Percentiles rank a stretch among this genome's conserved stretches.
phyloP scores from a whole-genome alignment of 2,888 invertebrate genomes.

The Odontocolon sp. region DNA sequence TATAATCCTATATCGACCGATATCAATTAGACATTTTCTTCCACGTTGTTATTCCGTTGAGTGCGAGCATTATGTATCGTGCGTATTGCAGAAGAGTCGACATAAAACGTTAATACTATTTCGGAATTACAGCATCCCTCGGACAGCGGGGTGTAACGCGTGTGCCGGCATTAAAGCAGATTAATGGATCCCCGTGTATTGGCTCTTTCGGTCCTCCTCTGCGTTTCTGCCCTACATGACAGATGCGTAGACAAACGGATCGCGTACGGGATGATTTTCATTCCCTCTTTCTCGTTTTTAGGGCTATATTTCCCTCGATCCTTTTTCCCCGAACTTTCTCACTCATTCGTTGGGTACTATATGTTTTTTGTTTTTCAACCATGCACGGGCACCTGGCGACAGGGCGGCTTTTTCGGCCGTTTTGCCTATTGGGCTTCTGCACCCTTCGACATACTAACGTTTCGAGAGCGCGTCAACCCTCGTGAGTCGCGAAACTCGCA shows the following conservation, averaged over 20 bases:
- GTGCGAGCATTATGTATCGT: constrained; percentile 6
- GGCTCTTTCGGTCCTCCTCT: background rate
- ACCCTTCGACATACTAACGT: constrained; percentile 35
- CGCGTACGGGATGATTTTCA: constrained; percentile 64
- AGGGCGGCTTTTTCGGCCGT: constrained; percentile 55
- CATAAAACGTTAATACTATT: constrained; percentile 39
- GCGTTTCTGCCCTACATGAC: constrained; percentile 63
- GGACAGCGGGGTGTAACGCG: constrained; percentile 26
- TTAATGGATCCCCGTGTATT: constrained; percentile 65
- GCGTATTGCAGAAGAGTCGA: constrained; percentile 27
- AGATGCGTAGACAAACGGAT: constrained; percentile 70
- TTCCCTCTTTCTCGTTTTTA: constrained; percentile 49
- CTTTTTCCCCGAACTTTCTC: constrained; percentile 33
- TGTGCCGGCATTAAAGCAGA: constrained; percentile 68
- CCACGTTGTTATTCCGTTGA: too few relatives aligned
- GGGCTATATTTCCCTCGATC: constrained; percentile 35
- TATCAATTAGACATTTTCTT: too few relatives aligned
- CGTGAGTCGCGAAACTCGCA: constrained; percentile 45
- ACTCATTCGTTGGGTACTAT: constrained; percentile 31
- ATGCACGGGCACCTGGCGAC: constrained; percentile 45
- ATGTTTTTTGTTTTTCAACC: constrained; percentile 38
- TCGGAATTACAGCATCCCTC: constrained; percentile 41
- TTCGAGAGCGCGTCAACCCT: constrained; percentile 17
- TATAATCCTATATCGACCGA: too few relatives aligned
- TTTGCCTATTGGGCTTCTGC: constrained; percentile 35